Evolutionary conservation across 1,140 invertebrate species (phyloP).

Genomic region (Sweltsa coloradensis): DNA sequence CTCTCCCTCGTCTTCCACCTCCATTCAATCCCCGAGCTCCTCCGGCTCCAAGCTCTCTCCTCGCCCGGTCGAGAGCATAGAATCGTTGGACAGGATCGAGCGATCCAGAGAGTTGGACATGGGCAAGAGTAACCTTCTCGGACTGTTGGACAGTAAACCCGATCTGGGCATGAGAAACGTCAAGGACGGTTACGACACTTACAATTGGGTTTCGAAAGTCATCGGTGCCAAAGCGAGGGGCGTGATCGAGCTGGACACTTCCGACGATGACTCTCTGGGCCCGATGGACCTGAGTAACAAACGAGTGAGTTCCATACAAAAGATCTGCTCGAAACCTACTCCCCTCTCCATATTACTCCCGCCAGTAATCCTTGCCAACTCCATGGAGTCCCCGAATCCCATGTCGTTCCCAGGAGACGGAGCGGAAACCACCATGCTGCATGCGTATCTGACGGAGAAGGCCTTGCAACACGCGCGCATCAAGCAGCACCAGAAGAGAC

Average conservation of each 20-base stretch:
- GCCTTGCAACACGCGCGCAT: conserved; percentile 59
- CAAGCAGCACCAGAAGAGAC: conserved; percentile 49
- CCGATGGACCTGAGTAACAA: conserved; percentile 1
- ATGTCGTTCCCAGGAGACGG: not conserved
- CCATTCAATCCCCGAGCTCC: no score
- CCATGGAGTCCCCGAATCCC: not conserved
- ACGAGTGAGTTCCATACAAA: not conserved
- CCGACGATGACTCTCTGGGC: not conserved
- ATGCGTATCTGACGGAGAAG: conserved; percentile 61
- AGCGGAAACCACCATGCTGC: conserved; percentile 9
- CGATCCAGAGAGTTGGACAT: no score
- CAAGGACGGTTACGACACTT: no score
- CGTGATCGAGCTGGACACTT: not conserved
- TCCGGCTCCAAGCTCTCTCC: no score
- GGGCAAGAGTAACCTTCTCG: no score
- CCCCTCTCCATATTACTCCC: not conserved
- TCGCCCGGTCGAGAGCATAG: no score
- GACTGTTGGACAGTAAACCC: no score
- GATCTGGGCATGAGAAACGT: no score
- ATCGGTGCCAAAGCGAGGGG: not conserved
- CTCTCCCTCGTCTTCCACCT: no score
- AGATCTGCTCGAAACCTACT: not conserved
- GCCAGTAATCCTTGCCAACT: not conserved
- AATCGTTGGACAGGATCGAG: no score
- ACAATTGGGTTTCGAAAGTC: no score